phyloP scores from a whole-genome alignment of 1,140 invertebrate genomes.

The Ostrea edulis region DNA sequence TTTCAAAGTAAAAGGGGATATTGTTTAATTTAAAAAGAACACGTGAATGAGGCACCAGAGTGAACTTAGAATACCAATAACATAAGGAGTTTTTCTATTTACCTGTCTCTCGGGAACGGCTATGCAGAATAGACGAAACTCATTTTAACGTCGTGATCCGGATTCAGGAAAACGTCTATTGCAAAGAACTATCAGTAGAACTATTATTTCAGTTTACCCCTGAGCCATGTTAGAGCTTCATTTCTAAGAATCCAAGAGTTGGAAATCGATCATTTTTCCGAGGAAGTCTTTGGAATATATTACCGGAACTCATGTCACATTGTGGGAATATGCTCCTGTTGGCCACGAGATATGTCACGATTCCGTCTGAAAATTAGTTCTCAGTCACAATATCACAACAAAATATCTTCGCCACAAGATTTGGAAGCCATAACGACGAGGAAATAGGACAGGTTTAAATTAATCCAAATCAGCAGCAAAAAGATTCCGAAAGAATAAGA shows the following conservation, averaged over 20 bases:
- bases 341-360: slow-evolving; percentile 7
- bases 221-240: slow-evolving; percentile 5
- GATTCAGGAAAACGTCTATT: neutral
- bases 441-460: neutral
- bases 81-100: neutral
- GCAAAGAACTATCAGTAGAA: neutral
- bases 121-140: neutral
- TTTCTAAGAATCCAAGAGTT: slow-evolving; percentile 21
- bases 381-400: slow-evolving; percentile 2
- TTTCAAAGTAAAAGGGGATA: too few species aligned
- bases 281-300: slow-evolving; percentile 25
- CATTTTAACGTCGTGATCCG: neutral
- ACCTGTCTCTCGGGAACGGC: neutral
- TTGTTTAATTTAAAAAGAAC: too few species aligned
- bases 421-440: neutral
- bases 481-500: neutral
- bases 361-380: neutral
- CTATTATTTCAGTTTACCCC: slow-evolving; percentile 35
- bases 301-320: slow-evolving; percentile 34
- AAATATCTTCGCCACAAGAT: neutral
- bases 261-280: slow-evolving; percentile 36
- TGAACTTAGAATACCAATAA: neutral
- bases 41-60: neutral
- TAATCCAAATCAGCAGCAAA: neutral
- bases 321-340: neutral